A percentile compares a stretch with the other conserved stretches of the same genome.
Evolutionary conservation across 2,888 invertebrate species (phyloP).

Genomic region (Bellardia pandia): DNA sequence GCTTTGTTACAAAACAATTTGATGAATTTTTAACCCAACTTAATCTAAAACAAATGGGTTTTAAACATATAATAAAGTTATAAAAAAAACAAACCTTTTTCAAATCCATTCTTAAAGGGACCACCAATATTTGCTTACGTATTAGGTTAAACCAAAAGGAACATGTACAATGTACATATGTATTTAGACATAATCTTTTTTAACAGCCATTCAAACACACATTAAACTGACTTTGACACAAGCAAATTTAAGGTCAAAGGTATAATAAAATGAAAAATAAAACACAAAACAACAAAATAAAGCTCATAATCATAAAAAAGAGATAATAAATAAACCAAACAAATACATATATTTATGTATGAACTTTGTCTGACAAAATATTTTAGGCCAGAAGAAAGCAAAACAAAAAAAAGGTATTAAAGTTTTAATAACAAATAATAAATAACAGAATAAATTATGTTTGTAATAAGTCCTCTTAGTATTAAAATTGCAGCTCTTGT

Average conservation of each 20-base stretch:
- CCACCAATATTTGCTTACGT: constrained; percentile 9
- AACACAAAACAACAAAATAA: not conserved
- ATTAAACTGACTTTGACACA: constrained; percentile 8
- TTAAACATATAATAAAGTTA: not conserved
- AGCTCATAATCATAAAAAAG: constrained; percentile 22
- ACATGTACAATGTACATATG: not conserved
- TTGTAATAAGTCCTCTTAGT: constrained; percentile 3
- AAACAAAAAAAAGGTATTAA: not conserved
- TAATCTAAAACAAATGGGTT: constrained; percentile 27
- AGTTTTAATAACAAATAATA: constrained; percentile 7
- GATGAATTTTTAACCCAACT: constrained; percentile 26
- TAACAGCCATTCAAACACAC: not conserved
- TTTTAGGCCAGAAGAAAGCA: not conserved
- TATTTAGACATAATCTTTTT: constrained; percentile 10
- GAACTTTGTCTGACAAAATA: constrained; percentile 15
- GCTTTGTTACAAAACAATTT: not conserved
- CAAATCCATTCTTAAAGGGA: not conserved
- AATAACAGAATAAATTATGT: constrained; percentile 17
- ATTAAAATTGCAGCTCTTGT: not conserved
- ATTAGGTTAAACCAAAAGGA: not conserved
- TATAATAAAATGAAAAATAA: constrained; percentile 31
- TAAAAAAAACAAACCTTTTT: not conserved
- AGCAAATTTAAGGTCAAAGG: constrained; percentile 35
- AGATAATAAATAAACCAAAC: constrained; percentile 16
- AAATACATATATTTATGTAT: not conserved